Percentiles rank a stretch among this genome's conserved stretches.
Evolutionary conservation across 2,888 invertebrate genomes (phyloP).

Genomic region (Seladonia tumulorum): DNA sequence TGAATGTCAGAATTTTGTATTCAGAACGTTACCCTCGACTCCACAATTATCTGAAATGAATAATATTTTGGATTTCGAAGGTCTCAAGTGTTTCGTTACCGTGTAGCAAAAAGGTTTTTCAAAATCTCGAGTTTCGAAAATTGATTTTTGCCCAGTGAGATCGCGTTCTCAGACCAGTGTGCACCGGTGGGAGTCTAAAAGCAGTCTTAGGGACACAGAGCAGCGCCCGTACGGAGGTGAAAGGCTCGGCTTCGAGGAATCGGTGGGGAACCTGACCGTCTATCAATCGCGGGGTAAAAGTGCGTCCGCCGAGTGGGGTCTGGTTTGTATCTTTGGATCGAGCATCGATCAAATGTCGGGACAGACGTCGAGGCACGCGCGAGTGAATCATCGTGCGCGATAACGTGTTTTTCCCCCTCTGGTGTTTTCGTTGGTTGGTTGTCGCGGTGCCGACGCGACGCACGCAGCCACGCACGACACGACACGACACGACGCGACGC

Average conservation of each 20-base stretch:
- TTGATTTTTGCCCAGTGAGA: no score
- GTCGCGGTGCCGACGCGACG: background rate
- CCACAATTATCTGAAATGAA: no score
- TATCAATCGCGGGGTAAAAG: background rate
- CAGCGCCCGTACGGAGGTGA: background rate
- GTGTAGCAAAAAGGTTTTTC: no score
- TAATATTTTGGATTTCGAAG: no score
- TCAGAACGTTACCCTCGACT: no score
- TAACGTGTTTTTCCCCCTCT: background rate
- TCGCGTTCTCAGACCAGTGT: no score
- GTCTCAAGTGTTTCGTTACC: no score
- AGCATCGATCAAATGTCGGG: constrained; percentile 1
- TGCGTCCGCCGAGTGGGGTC: background rate
- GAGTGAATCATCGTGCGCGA: constrained; percentile 21
- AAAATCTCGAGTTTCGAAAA: no score
- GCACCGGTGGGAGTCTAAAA: no score
- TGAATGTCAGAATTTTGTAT: no score
- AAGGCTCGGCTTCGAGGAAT: background rate
- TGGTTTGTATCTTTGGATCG: background rate
- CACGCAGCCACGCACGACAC: background rate
- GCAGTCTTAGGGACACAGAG: no score
- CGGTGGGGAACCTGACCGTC: background rate
- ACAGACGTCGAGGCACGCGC: background rate
- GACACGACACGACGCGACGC: background rate
- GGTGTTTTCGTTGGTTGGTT: background rate